Percentiles rank a stretch among this genome's conserved stretches.
Conservation (phyloP, 2,888 invertebrate genomes). For the Pyrrhosoma nymphula region DNA sequence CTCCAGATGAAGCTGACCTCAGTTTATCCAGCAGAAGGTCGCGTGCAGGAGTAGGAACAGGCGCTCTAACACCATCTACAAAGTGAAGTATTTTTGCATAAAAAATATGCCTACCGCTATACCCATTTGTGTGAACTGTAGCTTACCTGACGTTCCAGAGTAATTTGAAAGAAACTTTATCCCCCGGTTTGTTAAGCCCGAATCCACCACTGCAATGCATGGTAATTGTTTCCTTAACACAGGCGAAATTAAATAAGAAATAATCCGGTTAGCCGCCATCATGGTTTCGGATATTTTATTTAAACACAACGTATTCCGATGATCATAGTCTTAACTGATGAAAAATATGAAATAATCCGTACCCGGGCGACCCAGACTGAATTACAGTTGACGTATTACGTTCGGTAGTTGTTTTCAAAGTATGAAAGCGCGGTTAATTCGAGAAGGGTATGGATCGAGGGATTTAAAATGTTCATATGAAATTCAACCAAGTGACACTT, state of each 20-base stretch:
- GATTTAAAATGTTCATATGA: too few relatives aligned
- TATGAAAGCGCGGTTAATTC: too few relatives aligned
- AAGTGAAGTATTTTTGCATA: background rate
- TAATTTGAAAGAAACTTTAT: background rate
- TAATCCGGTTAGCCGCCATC: background rate
- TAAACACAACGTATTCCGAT: background rate
- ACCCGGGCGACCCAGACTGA: background rate
- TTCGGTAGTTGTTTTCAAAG: background rate
- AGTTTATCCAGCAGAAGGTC: slow-evolving; percentile 45
- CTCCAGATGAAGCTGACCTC: slow-evolving; percentile 19
- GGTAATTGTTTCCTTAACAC: background rate
- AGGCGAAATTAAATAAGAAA: background rate
- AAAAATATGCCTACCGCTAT: too few relatives aligned
- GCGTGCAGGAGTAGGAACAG: background rate
- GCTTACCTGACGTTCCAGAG: background rate
- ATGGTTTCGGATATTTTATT: background rate
- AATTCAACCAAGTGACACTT: too few relatives aligned
- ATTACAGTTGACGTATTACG: background rate
- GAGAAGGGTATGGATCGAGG: too few relatives aligned
- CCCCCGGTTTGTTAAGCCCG: background rate
- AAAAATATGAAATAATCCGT: background rate
- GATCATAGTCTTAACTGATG: background rate
- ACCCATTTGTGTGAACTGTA: background rate
- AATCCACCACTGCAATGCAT: background rate
- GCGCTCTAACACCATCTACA: background rate